Percentiles rank a stretch among this genome's conserved stretches.
Evolutionary conservation across 2,888 invertebrate genomes (phyloP).

Genomic region (Ryuthela nishihirai): DNA sequence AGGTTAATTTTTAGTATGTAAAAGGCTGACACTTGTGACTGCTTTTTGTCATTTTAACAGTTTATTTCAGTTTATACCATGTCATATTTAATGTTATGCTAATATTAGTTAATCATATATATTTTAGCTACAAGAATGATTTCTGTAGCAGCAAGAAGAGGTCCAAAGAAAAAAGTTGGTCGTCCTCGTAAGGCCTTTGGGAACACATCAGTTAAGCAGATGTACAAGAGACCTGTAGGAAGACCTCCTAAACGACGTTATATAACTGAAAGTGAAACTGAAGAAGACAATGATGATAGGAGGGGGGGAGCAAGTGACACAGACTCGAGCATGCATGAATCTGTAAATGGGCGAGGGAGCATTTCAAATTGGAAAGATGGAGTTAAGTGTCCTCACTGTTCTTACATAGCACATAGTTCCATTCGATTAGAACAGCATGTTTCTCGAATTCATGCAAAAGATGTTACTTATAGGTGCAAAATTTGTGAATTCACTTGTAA

Average conservation of each 20-base stretch:
- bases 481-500: conserved; percentile 62
- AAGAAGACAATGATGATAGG: conserved; percentile 39
- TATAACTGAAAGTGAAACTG: conserved; percentile 32
- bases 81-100: too few species aligned
- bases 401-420: conserved; percentile 56
- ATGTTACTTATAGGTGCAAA: conserved; percentile 60
- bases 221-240: conserved; percentile 8
- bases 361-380: conserved; percentile 42
- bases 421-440: conserved; percentile 58
- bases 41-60: too few species aligned
- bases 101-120: neutral
- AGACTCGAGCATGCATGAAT: conserved; percentile 32
- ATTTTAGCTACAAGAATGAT: conserved; percentile 7
- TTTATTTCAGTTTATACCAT: too few species aligned
- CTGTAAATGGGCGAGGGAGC: conserved; percentile 31
- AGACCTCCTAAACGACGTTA: conserved; percentile 14
- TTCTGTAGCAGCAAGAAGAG: conserved; percentile 15
- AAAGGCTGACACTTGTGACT: too few species aligned
- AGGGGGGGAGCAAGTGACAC: conserved; percentile 35
- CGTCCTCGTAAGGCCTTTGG: too few species aligned
- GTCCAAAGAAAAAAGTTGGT: conserved; percentile 17
- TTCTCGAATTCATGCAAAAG: conserved; percentile 57
- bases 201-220: conserved; percentile 17
- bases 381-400: conserved; percentile 56
- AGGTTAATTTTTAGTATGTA: too few species aligned